Evolutionary conservation across 2,113 vertebrate genomes (phyloP).

Genomic region (Cyprinodon brontotheroides): DNA sequence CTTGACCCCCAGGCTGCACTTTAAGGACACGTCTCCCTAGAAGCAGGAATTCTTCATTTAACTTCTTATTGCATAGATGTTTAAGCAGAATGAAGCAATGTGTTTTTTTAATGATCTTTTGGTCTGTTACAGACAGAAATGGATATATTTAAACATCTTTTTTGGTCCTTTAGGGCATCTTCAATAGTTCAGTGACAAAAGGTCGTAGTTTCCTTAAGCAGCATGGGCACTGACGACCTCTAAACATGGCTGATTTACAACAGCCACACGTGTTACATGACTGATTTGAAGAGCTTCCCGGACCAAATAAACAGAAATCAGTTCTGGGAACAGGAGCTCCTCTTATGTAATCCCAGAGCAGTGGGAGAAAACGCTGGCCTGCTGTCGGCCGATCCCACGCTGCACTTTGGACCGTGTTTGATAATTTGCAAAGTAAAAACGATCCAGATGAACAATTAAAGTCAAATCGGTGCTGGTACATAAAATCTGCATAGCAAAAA

Average conservation of each 20-base stretch:
- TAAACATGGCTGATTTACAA: background rate
- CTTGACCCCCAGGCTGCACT: background rate
- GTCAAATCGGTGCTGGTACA: constrained; percentile 42
- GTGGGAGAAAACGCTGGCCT: background rate
- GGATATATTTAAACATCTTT: background rate
- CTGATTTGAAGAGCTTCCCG: constrained; percentile 10
- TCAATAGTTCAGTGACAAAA: background rate
- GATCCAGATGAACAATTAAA: constrained; percentile 13
- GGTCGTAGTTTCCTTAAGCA: background rate
- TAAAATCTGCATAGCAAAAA: constrained; percentile 70
- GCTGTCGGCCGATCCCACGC: constrained; percentile 5
- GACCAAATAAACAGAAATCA: constrained; percentile 10
- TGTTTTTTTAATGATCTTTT: background rate
- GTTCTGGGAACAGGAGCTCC: constrained; percentile 7
- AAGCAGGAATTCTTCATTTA: background rate
- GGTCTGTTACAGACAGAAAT: too few species aligned
- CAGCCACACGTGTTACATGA: constrained; percentile 3
- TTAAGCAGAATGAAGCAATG: background rate
- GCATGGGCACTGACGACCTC: background rate
- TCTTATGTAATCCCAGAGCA: constrained; percentile 9
- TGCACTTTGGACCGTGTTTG: constrained; percentile 21
- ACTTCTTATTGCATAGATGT: background rate
- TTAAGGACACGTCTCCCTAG: too few species aligned
- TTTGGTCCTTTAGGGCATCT: background rate
- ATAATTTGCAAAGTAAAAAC: background rate